phyloP scores from a whole-genome alignment of 1,140 invertebrate genomes.

The Calliopsis andreniformis region DNA sequence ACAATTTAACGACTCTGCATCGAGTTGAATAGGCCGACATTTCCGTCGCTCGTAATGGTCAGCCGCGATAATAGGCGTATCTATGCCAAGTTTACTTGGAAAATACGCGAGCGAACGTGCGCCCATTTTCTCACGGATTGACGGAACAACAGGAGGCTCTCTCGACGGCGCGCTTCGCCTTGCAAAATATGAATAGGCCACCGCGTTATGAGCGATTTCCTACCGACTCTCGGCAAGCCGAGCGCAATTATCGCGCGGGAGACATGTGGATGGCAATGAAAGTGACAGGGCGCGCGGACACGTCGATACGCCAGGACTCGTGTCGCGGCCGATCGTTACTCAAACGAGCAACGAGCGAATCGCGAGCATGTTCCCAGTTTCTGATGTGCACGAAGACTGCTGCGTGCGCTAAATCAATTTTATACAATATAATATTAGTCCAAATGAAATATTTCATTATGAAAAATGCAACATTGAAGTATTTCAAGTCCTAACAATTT shows the following conservation, averaged over 20 bases:
- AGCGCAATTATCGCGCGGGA: conserved; percentile 55
- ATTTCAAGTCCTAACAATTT: no score
- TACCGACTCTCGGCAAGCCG: conserved; percentile 24
- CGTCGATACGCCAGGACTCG: no score
- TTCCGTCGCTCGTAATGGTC: neutral
- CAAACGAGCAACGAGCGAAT: neutral
- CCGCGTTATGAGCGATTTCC: conserved; percentile 37
- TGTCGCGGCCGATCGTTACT: neutral
- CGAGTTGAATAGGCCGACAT: neutral
- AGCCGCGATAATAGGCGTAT: neutral
- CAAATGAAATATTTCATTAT: no score
- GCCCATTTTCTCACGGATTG: conserved; percentile 13
- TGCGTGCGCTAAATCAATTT: no score
- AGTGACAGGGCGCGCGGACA: conserved; percentile 54
- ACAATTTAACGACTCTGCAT: neutral
- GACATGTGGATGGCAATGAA: conserved; percentile 68
- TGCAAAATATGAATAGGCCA: neutral
- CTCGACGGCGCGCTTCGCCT: neutral
- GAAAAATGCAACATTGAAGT: no score
- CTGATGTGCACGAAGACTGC: no score
- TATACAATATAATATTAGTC: no score
- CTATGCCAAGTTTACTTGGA: conserved; percentile 1
- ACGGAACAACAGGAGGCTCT: conserved; percentile 1
- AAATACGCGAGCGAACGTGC: conserved; percentile 12
- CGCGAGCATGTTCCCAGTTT: no score